Percentiles rank a stretch among this genome's conserved stretches.
phyloP scores from a whole-genome alignment of 2,797 vertebrate genomes.

The Rhodeus uyekii region DNA sequence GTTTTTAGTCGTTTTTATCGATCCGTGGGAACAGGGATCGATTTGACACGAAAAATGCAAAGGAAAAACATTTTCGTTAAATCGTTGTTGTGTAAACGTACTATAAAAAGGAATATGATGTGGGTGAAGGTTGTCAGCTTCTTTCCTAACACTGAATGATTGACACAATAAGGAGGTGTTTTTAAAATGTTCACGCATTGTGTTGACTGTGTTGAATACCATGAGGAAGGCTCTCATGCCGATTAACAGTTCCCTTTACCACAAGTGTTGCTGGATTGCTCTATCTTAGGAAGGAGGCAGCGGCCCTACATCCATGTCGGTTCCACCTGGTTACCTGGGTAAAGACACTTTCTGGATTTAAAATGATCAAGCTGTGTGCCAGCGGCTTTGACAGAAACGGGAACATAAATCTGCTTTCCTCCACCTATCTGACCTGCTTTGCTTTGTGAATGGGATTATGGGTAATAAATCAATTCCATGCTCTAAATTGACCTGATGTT shows the following conservation, averaged over 20 bases:
- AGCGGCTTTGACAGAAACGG: constrained; percentile 1
- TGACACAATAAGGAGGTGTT: too few species aligned
- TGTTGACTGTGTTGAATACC: background rate
- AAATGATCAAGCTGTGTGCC: constrained; percentile 28
- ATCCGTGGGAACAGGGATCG: too few species aligned
- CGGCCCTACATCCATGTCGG: background rate
- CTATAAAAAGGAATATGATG: too few species aligned
- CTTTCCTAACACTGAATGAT: too few species aligned
- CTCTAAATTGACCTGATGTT: constrained; percentile 27
- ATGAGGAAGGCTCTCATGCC: background rate
- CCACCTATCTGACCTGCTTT: constrained; percentile 20
- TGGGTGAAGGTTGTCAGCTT: too few species aligned
- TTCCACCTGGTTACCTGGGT: background rate
- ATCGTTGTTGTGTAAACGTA: too few species aligned
- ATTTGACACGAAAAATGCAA: too few species aligned
- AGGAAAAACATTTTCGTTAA: too few species aligned
- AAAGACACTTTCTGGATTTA: constrained; percentile 12
- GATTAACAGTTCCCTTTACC: background rate
- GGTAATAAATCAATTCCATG: constrained; percentile 31
- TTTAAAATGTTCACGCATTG: background rate
- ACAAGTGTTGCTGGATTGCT: background rate
- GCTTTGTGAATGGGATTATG: constrained; percentile 29
- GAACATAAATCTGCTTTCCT: constrained; percentile 28
- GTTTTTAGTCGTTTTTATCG: too few species aligned
- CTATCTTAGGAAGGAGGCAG: background rate